A percentile compares a stretch with the other conserved stretches of the same genome.
phyloP scores from a whole-genome alignment of 1,140 invertebrate genomes.

The Ostrea denselamellosa region DNA sequence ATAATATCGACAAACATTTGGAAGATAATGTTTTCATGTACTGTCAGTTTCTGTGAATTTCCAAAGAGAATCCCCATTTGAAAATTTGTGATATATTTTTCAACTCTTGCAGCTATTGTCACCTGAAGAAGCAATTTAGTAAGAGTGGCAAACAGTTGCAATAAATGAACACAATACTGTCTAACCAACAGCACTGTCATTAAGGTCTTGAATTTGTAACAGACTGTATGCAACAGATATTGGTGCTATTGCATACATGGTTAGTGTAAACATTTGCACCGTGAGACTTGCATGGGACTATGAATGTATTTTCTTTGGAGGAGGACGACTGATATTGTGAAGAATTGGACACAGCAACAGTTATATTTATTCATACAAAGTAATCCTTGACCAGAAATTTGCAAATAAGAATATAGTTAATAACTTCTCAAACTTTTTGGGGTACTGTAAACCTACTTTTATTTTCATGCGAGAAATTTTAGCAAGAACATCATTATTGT shows the following conservation, averaged over 20 bases:
- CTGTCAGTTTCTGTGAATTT: conserved; percentile 37
- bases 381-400: too few relatives aligned
- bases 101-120: conserved; percentile 2
- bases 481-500: too few relatives aligned
- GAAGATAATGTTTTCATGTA: conserved; percentile 16
- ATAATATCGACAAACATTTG: not conserved
- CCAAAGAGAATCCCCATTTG: conserved; percentile 25
- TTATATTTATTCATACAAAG: too few relatives aligned
- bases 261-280: not conserved
- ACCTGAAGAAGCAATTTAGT: conserved; percentile 39
- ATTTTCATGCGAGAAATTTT: too few relatives aligned
- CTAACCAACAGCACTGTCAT: not conserved
- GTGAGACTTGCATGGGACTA: not conserved
- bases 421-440: too few relatives aligned
- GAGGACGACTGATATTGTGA: not conserved
- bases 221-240: not conserved
- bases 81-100: conserved; percentile 32
- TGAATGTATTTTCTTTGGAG: not conserved
- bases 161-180: not conserved
- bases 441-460: too few relatives aligned
- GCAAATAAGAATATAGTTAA: too few relatives aligned
- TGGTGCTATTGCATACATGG: not conserved
- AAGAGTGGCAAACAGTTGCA: conserved; percentile 32
- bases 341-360: too few relatives aligned
- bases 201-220: not conserved